A percentile compares a stretch with the other conserved stretches of the same genome.
These are phyloP conservation scores for Ophiodon elongatus DNA, from an alignment of 2,113 vertebrate species.

Conservation along the genomic window DNA sequence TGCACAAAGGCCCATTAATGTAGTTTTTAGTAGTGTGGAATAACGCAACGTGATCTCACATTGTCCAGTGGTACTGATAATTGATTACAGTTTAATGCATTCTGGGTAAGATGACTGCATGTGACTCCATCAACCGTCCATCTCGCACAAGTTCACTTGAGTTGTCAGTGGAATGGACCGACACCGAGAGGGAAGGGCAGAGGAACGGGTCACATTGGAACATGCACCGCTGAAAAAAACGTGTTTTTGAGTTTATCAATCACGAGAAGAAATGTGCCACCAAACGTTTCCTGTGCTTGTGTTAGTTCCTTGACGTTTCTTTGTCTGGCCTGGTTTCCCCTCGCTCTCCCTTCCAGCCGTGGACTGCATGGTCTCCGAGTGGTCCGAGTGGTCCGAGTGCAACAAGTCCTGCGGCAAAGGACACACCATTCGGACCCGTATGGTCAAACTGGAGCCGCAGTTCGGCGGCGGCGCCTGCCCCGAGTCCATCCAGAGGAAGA, in stretches of 20 bases:
- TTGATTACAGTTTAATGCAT: background rate
- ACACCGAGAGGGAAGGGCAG: background rate
- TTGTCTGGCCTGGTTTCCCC: background rate
- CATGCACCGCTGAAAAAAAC: background rate
- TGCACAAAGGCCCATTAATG: background rate
- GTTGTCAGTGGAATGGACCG: background rate
- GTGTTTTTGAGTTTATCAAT: background rate
- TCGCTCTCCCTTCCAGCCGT: constrained; percentile 82
- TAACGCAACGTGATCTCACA: background rate
- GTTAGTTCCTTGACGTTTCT: background rate
- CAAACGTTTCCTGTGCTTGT: background rate
- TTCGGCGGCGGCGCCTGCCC: constrained; percentile 91
- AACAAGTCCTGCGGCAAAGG: constrained; percentile 97
- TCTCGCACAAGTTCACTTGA: background rate
- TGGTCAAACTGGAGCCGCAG: constrained; percentile 93
- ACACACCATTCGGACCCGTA: constrained; percentile 93
- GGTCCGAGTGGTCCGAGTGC: constrained; percentile 96
- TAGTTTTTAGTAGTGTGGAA: background rate
- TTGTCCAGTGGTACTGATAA: background rate
- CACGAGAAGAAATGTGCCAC: background rate
- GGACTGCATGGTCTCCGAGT: constrained; percentile 93
- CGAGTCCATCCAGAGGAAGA: constrained; percentile 93
- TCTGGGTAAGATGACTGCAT: background rate
- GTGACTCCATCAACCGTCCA: background rate
- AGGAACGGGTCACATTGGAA: background rate